Base-by-base conservation (phyloP, 2,888 invertebrate genomes). In the Arge pagana region DNA sequence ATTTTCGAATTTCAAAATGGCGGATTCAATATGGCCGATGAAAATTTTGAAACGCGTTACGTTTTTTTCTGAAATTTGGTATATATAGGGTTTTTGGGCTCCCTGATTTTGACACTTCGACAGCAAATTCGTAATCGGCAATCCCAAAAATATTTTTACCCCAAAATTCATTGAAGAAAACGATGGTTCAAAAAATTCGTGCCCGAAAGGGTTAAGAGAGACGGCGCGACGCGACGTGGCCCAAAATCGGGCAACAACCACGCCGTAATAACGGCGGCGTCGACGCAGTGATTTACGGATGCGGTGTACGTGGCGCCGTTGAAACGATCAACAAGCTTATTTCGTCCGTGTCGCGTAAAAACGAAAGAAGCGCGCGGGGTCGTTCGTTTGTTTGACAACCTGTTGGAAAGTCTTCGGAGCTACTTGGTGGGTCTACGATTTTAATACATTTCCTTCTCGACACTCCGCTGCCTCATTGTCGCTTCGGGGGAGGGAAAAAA, bases 371-470 rank as follows among this genome's bases (percentile, higher is more conserved):
- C n/a, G 13, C 26, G 6, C 4, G 16, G n/a, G n/a, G n/a, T n/a
- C 31, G 28, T 30, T 15, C 33, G 35, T 45, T 45, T 45, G 24
- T 45, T 45, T 45, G 45, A 45, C 45, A 45, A 45, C 33, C 45
- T 45, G 45, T 45, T 45, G 30, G 26, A 11, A n/a, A 19, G 45
- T 24, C 23, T 45, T 45, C 35, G 3, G n/a, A 23, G 16, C 45
- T 23, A 33, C 45, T 23, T 33, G 33, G 45, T 45, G 33, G 45
- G 45, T 45, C 43, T n/a, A n/a, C 33, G 15, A 26, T 42, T 2
- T n/a, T 26, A n/a, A 3, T 26, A n/a, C 28, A 26, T n/a, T n/a
- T n/a, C n/a, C n/a, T n/a, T n/a, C n/a, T n/a, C n/a, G 26, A 37
- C 30, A 15, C 36, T 15, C 18, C 11, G 6, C 21, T 41, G 15